phyloP scores from a whole-genome alignment of 2,113 vertebrate genomes.

The Brachyhypopomus gauderio region DNA sequence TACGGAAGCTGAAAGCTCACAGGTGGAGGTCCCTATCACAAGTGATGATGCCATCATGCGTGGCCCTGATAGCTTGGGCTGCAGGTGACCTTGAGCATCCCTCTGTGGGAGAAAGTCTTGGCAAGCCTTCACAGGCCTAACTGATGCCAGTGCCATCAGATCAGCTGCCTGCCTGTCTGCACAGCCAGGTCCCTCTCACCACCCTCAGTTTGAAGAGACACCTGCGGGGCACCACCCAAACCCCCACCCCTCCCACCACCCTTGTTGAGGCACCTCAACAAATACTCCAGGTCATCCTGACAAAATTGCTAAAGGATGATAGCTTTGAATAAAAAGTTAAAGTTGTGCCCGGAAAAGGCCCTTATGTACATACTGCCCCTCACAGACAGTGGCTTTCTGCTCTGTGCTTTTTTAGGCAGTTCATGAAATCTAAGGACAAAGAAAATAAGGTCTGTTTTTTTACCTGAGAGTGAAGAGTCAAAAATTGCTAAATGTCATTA shows the following conservation, averaged over 20 bases:
- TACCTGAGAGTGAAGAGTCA: too few species aligned
- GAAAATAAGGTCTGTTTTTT: not conserved
- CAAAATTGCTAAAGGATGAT: conserved; percentile 71
- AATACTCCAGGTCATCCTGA: conserved; percentile 49
- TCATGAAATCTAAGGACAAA: not conserved
- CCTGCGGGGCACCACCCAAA: too few species aligned
- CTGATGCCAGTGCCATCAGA: conserved; percentile 51
- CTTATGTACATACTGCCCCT: not conserved
- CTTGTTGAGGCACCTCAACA: conserved; percentile 4
- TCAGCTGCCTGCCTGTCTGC: conserved; percentile 48
- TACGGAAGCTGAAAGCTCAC: conserved; percentile 12
- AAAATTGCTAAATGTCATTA: too few species aligned
- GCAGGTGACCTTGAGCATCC: conserved; percentile 45
- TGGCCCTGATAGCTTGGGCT: conserved; percentile 22
- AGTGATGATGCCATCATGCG: conserved; percentile 45
- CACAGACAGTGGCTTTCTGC: not conserved
- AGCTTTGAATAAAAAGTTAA: conserved; percentile 47
- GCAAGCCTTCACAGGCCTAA: conserved; percentile 62
- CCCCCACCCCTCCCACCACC: conserved; percentile 7
- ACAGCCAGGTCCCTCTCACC: conserved; percentile 52
- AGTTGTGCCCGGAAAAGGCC: conserved; percentile 16
- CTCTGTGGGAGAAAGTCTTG: conserved; percentile 55
- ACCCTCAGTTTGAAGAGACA: conserved; percentile 72
- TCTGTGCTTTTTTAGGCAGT: not conserved
- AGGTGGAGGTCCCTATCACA: conserved; percentile 34